These are phyloP conservation scores for Microtus oregoni DNA, from an alignment of 2,113 vertebrate species.

Conservation along the genomic window DNA sequence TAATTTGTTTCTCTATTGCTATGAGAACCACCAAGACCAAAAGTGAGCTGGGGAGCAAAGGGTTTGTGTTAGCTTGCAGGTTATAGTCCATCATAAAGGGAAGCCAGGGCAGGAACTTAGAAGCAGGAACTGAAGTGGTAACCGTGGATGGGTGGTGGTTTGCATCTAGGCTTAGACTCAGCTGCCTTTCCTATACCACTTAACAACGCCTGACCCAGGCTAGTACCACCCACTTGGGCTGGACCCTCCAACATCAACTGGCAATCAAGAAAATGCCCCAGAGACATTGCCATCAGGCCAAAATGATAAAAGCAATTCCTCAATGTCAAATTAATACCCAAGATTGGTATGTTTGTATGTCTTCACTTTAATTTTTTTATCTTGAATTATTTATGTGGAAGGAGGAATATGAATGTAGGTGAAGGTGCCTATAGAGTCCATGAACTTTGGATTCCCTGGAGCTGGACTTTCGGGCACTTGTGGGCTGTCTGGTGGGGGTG, in stretches of 20 bases:
- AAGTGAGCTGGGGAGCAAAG: background rate
- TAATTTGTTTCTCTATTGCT: background rate
- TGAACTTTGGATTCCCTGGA: no score
- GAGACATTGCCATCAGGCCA: background rate
- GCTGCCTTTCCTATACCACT: background rate
- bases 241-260: background rate
- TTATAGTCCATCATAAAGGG: background rate
- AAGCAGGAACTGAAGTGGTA: background rate
- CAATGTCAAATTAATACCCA: background rate
- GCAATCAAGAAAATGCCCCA: background rate
- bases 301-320: background rate
- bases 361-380: background rate
- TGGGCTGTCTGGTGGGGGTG: no score
- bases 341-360: no score
- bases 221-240: no score
- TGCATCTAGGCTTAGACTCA: background rate
- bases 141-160: background rate
- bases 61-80: background rate
- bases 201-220: background rate
- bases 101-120: background rate
- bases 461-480: background rate
- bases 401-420: background rate
- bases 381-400: background rate
- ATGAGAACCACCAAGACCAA: background rate
- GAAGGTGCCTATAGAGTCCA: background rate